Conservation (phyloP, 2,113 vertebrate genomes). For the Petromus typicus region DNA sequence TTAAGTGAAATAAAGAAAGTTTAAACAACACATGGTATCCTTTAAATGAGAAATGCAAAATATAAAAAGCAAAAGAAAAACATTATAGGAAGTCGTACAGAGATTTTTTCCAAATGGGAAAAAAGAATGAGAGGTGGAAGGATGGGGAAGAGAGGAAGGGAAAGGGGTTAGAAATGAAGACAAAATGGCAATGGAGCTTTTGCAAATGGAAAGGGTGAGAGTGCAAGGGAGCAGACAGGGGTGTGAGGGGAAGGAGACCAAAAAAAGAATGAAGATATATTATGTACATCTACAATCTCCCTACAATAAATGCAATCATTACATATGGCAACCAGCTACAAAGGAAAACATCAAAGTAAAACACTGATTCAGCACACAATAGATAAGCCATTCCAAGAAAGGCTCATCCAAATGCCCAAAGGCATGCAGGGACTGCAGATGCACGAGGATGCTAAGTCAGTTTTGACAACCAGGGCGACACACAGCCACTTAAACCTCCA, state of each 20-base stretch:
- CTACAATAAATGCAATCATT: not conserved
- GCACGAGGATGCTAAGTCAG: not conserved
- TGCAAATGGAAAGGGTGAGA: not conserved
- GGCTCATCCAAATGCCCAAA: not conserved
- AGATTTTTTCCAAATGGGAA: not conserved
- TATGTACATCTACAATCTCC: not conserved
- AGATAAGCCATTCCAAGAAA: not conserved
- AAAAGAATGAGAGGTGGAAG: not conserved
- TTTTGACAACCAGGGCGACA: not conserved
- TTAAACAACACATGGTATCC: not conserved
- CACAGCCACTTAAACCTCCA: not conserved
- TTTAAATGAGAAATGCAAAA: not conserved
- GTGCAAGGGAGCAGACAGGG: not conserved
- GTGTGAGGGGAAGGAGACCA: not conserved
- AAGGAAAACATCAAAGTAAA: not conserved
- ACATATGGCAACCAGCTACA: not conserved
- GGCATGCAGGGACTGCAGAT: not conserved
- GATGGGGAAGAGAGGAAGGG: not conserved
- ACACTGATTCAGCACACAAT: not conserved
- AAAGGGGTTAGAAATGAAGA: not conserved
- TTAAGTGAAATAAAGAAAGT: not conserved
- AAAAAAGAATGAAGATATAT: not conserved
- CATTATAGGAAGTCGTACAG: not conserved
- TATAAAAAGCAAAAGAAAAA: not conserved
- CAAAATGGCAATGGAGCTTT: not conserved